Base-by-base conservation (phyloP, 2,888 invertebrate genomes). In the Cerastis rubricosa region DNA sequence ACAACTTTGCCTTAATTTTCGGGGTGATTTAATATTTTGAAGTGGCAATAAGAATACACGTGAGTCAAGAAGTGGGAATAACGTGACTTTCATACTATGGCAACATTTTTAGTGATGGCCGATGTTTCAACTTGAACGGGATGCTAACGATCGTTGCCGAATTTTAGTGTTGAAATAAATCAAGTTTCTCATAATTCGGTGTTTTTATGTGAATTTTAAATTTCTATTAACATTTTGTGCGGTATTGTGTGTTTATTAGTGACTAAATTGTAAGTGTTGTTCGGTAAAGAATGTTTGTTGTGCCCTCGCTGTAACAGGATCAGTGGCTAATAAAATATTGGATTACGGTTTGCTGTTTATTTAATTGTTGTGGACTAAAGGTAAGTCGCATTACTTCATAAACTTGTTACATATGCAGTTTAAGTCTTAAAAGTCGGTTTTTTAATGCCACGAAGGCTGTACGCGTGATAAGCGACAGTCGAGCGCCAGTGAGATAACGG, bases 71-170 rank as follows among this genome's bases (percentile, higher is more conserved):
- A 86, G 86, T 85, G 90, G 91, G 90, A 92, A 90, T 92, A 94
- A 94, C 94, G 94, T 95, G 94, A 96, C 94, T 92, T 85, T 89
- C 81, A 84, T 84, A 88, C 81, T 77, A 86, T 93, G 92, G 94
- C 92, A 94, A 94, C 93, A 94, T 94, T 95, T 93, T 93, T 86
- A 96, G 96, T 96, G 92, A 96, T 96, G 96, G 96, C 96, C 95
- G 96, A 94, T 96, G 92, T 92, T 94, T 95, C 93, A 92, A 85
- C 92, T 94, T 93, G 93, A 91, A 89, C 90, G 92, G 93, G 90
- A 89, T 94, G 94, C 87, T 88, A 90, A 90, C 90, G 92, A 92
- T 90, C 90, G 93, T 94, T 94, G 91, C 93, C 91, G 93, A 93
- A 94, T 93, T 93, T 93, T 93, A 90, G 92, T 94, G 93, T 92